Conservation (phyloP, 2,888 invertebrate species). For the Anagyrus pseudococci region DNA sequence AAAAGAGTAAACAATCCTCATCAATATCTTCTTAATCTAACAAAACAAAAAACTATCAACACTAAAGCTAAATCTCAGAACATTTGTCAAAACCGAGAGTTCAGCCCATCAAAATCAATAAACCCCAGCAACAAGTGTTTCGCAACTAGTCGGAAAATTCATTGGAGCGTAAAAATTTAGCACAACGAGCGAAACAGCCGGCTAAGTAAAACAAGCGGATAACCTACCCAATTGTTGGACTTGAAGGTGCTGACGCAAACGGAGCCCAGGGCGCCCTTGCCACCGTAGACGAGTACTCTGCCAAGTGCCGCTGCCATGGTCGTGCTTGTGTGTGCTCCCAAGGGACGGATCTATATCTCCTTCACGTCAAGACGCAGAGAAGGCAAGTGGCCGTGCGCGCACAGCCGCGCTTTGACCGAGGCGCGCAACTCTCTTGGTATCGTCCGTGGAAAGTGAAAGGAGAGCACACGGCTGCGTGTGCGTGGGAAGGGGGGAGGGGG, state of each 20-base stretch:
- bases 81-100: neutral
- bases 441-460: neutral
- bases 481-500: neutral
- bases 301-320: constrained; percentile 67
- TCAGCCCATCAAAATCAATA: constrained; percentile 2
- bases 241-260: constrained; percentile 89
- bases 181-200: neutral
- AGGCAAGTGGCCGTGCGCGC: no score
- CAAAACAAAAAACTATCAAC: no score
- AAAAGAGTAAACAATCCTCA: neutral
- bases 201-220: constrained; percentile 11
- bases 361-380: neutral
- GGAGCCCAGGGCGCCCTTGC: constrained; percentile 93
- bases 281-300: constrained; percentile 91
- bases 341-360: no score
- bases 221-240: constrained; percentile 82
- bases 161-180: neutral
- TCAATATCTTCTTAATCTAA: no score
- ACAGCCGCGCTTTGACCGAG: no score
- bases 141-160: constrained; percentile 32
- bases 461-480: neutral
- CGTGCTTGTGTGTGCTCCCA: neutral
- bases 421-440: neutral
- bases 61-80: neutral
- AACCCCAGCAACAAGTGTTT: neutral